These are phyloP conservation scores for Gonocerus acuteangulatus DNA, from an alignment of 2,888 invertebrate genomes.

Conservation along the genomic window DNA sequence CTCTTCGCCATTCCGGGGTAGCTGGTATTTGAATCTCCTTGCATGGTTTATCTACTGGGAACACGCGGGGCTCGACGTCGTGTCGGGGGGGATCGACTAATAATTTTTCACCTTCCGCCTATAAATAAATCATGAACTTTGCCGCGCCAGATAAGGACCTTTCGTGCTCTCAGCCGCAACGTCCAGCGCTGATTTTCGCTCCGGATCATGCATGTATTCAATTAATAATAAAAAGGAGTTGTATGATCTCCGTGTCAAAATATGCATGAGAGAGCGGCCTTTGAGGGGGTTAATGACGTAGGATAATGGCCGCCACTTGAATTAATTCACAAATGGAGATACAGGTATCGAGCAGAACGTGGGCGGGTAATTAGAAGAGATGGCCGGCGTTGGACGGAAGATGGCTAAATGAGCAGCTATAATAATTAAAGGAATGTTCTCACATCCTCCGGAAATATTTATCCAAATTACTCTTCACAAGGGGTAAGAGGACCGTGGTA, in stretches of 20 bases:
- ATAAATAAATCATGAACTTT: not conserved
- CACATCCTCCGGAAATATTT: constrained; percentile 18
- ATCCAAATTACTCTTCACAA: not conserved
- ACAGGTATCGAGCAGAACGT: not conserved
- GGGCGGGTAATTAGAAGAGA: not conserved
- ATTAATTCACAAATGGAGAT: not conserved
- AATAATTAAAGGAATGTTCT: not conserved
- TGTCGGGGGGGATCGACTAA: not conserved
- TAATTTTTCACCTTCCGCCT: not conserved
- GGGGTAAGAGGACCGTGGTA: too few relatives aligned
- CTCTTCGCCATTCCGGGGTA: not conserved
- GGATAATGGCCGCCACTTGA: not conserved
- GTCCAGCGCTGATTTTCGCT: not conserved
- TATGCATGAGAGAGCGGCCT: not conserved
- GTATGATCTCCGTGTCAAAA: not conserved
- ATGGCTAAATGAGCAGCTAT: not conserved
- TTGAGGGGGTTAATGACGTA: too few relatives aligned
- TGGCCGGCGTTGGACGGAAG: not conserved
- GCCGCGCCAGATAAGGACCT: not conserved
- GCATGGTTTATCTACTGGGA: constrained; percentile 1
- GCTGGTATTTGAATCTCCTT: constrained; percentile 1
- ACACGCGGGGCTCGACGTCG: constrained; percentile 3
- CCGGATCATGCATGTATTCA: not conserved
- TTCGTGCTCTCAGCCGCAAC: not conserved
- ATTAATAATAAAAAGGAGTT: not conserved